Evolutionary conservation across 2,113 vertebrate genomes (phyloP).

Genomic region (Nothocercus nigrocapillus): DNA sequence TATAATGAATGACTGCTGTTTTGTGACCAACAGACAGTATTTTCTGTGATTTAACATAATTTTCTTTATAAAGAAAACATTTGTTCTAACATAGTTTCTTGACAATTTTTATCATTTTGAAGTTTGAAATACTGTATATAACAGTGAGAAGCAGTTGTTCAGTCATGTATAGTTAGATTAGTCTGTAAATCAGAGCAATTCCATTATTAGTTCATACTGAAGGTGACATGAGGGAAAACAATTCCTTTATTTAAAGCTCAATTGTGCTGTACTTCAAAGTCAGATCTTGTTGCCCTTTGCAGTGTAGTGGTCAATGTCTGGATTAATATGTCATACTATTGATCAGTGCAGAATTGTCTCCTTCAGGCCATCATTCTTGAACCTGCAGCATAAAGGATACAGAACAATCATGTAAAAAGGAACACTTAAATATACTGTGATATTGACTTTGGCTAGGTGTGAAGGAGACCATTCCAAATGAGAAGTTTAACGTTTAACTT

Average conservation of each 20-base stretch:
- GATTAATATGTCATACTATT: conserved; percentile 64
- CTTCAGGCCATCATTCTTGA: conserved; percentile 69
- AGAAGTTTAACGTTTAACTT: conserved; percentile 55
- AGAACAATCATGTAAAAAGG: conserved; percentile 34
- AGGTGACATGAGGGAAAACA: neutral
- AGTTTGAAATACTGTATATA: neutral
- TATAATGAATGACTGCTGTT: neutral
- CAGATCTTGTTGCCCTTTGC: conserved; percentile 49
- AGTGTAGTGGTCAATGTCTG: conserved; percentile 58
- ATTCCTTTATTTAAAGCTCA: conserved; percentile 56
- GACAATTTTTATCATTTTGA: neutral
- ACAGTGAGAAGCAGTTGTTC: neutral
- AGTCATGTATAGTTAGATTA: neutral
- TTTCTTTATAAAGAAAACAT: neutral
- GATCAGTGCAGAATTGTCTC: conserved; percentile 70
- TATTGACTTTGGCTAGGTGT: neutral
- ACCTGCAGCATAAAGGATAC: neutral
- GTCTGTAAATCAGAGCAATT: neutral
- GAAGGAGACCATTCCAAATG: neutral
- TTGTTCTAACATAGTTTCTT: neutral
- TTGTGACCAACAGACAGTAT: neutral
- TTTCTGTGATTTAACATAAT: neutral
- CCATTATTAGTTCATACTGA: neutral
- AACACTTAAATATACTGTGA: conserved; percentile 47
- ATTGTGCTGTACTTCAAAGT: conserved; percentile 22